These are phyloP conservation scores for Thereva nobilitata DNA, from an alignment of 2,888 invertebrate species.

Conservation along the genomic window DNA sequence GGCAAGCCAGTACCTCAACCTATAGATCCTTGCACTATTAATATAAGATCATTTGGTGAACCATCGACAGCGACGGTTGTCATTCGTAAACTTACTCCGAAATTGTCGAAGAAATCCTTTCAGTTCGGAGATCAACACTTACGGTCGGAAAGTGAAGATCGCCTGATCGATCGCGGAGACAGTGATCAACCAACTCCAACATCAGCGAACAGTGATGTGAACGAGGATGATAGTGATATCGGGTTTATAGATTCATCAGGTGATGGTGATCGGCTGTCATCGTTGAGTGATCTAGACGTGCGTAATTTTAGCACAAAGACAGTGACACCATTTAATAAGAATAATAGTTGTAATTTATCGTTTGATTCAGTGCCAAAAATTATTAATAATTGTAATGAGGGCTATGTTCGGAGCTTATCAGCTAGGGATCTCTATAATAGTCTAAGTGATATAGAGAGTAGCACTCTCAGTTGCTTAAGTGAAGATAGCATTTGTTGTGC, in stretches of 20 bases:
- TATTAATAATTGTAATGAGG: conserved; percentile 23
- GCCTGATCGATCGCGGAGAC: conserved; percentile 22
- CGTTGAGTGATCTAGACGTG: conserved; percentile 40
- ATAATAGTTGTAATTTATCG: conserved; percentile 31
- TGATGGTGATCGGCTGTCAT: conserved; percentile 30
- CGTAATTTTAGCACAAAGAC: conserved; percentile 16
- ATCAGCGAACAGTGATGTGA: not conserved
- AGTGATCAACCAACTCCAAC: not conserved
- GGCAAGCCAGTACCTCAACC: conserved; percentile 4
- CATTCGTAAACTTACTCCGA: conserved; percentile 45
- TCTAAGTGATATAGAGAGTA: conserved; percentile 38
- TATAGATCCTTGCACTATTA: conserved; percentile 15
- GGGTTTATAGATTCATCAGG: conserved; percentile 42
- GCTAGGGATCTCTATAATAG: conserved; percentile 38
- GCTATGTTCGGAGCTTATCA: conserved; percentile 29
- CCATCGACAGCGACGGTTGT: conserved; percentile 39
- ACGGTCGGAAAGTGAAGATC: conserved; percentile 39
- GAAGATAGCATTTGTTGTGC: conserved; percentile 31
- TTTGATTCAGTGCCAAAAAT: conserved; percentile 34
- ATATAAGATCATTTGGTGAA: conserved; percentile 20
- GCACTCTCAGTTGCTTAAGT: conserved; percentile 39
- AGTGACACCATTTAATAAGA: conserved; percentile 21
- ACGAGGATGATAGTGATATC: conserved; percentile 40
- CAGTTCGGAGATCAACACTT: conserved; percentile 18
- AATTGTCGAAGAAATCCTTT: conserved; percentile 42